Evolutionary conservation across 2,797 vertebrate species (phyloP).

Genomic region (Picus viridis): DNA sequence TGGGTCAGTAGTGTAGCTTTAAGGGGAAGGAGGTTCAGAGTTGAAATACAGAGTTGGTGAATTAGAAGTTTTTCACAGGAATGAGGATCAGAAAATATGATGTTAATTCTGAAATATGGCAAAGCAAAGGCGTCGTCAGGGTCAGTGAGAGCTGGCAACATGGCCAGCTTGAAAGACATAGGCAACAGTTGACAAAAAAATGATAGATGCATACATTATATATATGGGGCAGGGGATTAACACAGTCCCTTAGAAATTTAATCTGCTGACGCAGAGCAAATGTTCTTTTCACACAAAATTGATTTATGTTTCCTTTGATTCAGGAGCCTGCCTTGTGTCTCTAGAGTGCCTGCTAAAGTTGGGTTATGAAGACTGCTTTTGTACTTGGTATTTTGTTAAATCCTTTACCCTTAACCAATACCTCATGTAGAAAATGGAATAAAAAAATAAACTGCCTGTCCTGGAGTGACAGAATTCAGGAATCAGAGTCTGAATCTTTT

Average conservation of each 20-base stretch:
- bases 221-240: neutral
- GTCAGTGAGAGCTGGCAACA: accelerated
- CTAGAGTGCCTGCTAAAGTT: neutral
- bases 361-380: neutral
- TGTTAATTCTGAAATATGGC: neutral
- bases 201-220: accelerated
- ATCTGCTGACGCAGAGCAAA: neutral
- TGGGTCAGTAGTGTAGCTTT: neutral
- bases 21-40: neutral
- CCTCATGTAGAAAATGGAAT: neutral
- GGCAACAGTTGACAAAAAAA: neutral
- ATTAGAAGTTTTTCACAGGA: neutral
- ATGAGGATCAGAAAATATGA: neutral
- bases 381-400: neutral
- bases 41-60: neutral
- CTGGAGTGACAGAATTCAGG: neutral
- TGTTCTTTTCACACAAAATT: neutral
- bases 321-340: neutral
- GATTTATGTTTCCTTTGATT: neutral
- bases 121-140: neutral
- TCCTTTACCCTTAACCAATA: neutral
- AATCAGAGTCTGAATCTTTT: neutral
- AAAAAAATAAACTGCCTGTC: neutral
- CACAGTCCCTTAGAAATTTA: neutral
- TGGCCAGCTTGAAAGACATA: neutral